Conservation (phyloP, 2,888 invertebrate species). For the Ellobium chinense region DNA sequence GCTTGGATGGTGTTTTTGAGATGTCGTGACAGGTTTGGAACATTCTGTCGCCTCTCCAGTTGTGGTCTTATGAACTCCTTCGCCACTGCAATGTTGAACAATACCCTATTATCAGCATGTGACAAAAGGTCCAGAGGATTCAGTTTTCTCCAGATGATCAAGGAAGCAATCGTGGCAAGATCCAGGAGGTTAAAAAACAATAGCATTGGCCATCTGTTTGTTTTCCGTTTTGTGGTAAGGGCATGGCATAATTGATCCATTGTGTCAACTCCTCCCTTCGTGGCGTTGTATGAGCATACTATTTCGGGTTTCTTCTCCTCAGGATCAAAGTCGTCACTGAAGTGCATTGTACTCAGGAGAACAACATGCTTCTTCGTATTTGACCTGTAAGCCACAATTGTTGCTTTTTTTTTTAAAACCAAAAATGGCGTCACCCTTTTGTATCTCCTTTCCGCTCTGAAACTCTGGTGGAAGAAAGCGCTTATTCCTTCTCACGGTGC, state of each 20-base stretch:
- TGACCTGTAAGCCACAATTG: neutral
- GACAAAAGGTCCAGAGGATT: neutral
- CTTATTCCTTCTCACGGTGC: constrained; percentile 2
- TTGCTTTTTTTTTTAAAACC: neutral
- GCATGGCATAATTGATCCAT: constrained; percentile 29
- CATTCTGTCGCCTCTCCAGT: neutral
- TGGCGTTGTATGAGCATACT: constrained; percentile 19
- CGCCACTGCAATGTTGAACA: neutral
- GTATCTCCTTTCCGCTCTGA: neutral
- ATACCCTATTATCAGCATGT: neutral
- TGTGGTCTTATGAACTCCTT: neutral
- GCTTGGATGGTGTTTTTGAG: neutral
- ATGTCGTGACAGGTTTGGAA: neutral
- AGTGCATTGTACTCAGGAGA: constrained; percentile 10
- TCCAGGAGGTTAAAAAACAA: constrained; percentile 50
- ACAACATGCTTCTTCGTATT: constrained; percentile 12
- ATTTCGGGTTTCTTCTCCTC: constrained; percentile 14
- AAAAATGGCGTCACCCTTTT: neutral
- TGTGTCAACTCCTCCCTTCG: constrained; percentile 26
- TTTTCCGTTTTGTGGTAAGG: constrained; percentile 18
- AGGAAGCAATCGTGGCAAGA: constrained; percentile 51
- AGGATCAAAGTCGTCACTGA: neutral
- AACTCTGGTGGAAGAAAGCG: constrained; percentile 12
- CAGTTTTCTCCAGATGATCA: neutral
- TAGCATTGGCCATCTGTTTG: constrained; percentile 36